These are phyloP conservation scores for Asarcornis scutulata DNA, from an alignment of 2,113 vertebrate genomes.

Conservation along the genomic window DNA sequence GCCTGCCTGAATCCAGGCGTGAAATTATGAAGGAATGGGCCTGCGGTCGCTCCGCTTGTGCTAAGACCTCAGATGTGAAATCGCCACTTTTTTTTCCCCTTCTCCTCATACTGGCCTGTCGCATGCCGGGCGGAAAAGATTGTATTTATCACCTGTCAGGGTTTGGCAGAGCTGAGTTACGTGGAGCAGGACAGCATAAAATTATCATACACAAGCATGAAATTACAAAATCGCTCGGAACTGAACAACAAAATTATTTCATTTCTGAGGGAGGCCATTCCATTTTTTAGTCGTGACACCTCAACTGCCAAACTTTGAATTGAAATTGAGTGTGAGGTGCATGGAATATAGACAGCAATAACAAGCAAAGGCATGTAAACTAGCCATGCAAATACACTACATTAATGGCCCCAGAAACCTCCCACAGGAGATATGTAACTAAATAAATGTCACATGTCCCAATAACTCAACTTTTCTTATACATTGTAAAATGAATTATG, in stretches of 20 bases:
- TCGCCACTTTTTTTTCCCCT: constrained; percentile 14
- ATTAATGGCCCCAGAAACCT: constrained; percentile 74
- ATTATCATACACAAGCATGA: constrained; percentile 99
- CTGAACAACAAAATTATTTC: constrained; percentile 99
- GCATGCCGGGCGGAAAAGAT: constrained; percentile 92
- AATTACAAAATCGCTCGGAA: constrained; percentile 99
- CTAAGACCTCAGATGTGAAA: constrained; percentile 80
- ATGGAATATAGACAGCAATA: constrained; percentile 80
- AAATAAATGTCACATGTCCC: constrained; percentile 81
- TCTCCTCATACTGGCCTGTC: constrained; percentile 83
- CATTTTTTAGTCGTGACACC: constrained; percentile 92
- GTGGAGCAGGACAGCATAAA: constrained; percentile 99
- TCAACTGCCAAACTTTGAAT: constrained; percentile 86
- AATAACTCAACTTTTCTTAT: constrained; percentile 66
- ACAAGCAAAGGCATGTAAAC: constrained; percentile 81
- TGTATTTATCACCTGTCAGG: constrained; percentile 99
- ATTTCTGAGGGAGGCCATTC: constrained; percentile 88
- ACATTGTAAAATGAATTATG: constrained; percentile 51
- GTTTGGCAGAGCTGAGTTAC: constrained; percentile 99
- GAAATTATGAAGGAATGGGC: constrained; percentile 83
- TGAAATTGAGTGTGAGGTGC: constrained; percentile 83
- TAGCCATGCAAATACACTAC: constrained; percentile 81
- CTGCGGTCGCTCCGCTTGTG: constrained; percentile 59
- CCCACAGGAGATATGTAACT: constrained; percentile 77
- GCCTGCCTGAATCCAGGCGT: constrained; percentile 78